Evolutionary conservation across 1,140 invertebrate genomes (phyloP).

Genomic region (Amphibalanus amphitrite): DNA sequence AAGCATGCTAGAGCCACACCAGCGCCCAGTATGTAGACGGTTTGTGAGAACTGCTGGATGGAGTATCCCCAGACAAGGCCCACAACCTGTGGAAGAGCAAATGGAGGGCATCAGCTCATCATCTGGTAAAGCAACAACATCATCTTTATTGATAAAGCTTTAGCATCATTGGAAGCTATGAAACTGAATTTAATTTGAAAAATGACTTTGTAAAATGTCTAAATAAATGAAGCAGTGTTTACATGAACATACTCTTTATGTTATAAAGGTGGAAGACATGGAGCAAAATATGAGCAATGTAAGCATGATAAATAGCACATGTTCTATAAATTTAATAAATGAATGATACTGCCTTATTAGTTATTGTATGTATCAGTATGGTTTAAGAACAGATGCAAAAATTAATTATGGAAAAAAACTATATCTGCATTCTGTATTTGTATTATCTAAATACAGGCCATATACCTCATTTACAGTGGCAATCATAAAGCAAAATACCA

Average conservation of each 20-base stretch:
- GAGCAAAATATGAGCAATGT: too few relatives aligned
- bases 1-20: slow-evolving; percentile 71
- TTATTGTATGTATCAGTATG: neutral
- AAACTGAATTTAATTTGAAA: neutral
- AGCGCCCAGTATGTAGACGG: slow-evolving; percentile 76
- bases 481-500: neutral
- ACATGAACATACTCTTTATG: neutral
- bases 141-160: neutral
- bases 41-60: slow-evolving; percentile 88
- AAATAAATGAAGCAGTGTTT: neutral
- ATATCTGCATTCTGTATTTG: neutral
- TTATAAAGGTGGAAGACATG: too few relatives aligned
- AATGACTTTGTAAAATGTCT: too few relatives aligned
- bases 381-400: neutral
- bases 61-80: slow-evolving; percentile 83
- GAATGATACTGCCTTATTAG: too few relatives aligned
- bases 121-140: neutral
- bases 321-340: too few relatives aligned
- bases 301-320: too few relatives aligned
- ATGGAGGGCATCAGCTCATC: neutral
- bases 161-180: neutral
- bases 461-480: neutral
- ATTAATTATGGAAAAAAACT: neutral
- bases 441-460: neutral
- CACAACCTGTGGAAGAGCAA: slow-evolving; percentile 38